Conservation (phyloP, 2,888 invertebrate species). For the Zaprionus bogoriensis region DNA sequence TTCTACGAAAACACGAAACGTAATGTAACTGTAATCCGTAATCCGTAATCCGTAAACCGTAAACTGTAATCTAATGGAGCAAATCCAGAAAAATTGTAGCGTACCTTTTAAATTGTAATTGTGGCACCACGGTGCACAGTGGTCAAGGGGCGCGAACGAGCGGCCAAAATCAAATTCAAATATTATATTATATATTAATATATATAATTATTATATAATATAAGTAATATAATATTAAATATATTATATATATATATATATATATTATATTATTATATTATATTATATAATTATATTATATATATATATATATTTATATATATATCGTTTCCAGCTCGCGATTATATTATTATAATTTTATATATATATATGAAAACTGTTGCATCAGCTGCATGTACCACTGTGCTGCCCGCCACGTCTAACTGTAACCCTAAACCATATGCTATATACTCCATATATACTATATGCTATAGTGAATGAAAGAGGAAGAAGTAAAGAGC, state of each 20-base stretch:
- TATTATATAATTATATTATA: no score
- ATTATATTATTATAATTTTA: no score
- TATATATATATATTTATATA: no score
- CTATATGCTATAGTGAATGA: neutral
- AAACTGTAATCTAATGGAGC: conserved; percentile 1
- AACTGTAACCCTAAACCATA: neutral
- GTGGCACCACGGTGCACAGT: neutral
- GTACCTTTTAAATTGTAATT: conserved; percentile 50
- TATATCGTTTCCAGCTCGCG: no score
- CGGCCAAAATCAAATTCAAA: neutral
- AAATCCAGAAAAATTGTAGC: conserved; percentile 24
- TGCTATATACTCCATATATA: no score
- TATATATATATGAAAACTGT: no score
- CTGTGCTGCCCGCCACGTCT: neutral
- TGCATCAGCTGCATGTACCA: no score
- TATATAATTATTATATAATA: neutral
- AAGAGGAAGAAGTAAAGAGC: conserved; percentile 2
- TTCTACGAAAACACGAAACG: conserved; percentile 30
- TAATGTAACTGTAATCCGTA: conserved; percentile 49
- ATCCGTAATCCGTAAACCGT: conserved; percentile 22
- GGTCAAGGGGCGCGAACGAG: neutral
- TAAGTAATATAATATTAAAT: neutral
- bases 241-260: no score
- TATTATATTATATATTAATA: neutral
- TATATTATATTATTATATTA: no score